Evolutionary conservation across 2,113 vertebrate species (phyloP).

Genomic region (Cheirogaleus medius): DNA sequence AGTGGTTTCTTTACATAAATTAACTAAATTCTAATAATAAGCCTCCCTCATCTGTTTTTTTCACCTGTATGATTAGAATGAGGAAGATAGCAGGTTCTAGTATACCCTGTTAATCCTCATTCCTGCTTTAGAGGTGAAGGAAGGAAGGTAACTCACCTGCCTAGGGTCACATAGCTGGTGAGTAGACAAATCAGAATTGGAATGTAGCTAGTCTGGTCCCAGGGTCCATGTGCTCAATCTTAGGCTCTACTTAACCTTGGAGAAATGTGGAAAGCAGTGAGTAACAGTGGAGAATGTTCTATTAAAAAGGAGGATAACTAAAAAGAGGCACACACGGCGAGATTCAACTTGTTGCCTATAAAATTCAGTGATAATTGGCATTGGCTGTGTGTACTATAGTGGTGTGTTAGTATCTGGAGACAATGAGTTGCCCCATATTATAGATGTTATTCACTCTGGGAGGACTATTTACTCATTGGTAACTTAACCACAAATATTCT

Average conservation of each 20-base stretch:
- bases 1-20: neutral
- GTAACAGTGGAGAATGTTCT: neutral
- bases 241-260: neutral
- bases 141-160: neutral
- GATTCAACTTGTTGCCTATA: neutral
- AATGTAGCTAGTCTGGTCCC: neutral
- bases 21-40: neutral
- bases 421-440: neutral
- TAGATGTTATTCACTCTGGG: neutral
- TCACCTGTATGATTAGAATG: neutral
- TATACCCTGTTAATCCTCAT: neutral
- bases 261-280: neutral
- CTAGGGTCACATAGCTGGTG: neutral
- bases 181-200: neutral
- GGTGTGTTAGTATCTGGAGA: neutral
- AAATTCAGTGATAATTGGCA: neutral
- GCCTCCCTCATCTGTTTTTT: neutral
- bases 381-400: neutral
- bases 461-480: neutral
- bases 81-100: neutral
- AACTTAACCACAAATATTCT: neutral
- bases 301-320: neutral
- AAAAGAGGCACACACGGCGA: neutral
- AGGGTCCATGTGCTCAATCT: neutral
- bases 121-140: neutral